These are phyloP conservation scores for Otus sunia DNA, from an alignment of 2,113 vertebrate genomes.

Conservation along the genomic window DNA sequence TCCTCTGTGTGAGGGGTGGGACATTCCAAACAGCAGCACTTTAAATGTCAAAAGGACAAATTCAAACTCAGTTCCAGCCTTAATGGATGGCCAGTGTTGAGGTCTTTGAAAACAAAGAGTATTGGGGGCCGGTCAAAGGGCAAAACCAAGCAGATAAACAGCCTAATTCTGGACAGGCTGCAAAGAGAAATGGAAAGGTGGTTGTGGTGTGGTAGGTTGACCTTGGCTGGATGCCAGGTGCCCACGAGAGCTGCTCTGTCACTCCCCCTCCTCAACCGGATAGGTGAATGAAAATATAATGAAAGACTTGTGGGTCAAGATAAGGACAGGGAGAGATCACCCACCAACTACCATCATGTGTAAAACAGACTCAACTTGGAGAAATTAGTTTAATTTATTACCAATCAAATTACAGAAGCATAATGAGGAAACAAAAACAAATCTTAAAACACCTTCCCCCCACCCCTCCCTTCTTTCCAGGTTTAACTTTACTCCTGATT, in stretches of 20 bases:
- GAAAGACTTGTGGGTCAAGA: neutral
- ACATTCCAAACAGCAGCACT: slow-evolving; percentile 20
- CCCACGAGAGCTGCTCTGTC: neutral
- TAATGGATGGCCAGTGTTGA: neutral
- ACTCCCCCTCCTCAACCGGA: neutral
- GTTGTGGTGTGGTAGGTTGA: neutral
- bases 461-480: neutral
- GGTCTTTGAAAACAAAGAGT: neutral
- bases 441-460: neutral
- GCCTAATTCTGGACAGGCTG: neutral
- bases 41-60: slow-evolving; percentile 24
- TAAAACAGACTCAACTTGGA: neutral
- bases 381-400: neutral
- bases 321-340: neutral
- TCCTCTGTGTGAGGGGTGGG: neutral
- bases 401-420: neutral
- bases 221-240: neutral
- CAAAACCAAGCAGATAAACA: neutral
- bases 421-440: neutral
- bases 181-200: neutral
- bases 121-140: neutral
- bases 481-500: neutral
- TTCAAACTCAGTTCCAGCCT: neutral
- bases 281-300: neutral
- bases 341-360: neutral